Evolutionary conservation across 2,888 invertebrate species (phyloP), one percentile per base, ranked within the genome.

Genomic region (Tridacna gigas): DNA sequence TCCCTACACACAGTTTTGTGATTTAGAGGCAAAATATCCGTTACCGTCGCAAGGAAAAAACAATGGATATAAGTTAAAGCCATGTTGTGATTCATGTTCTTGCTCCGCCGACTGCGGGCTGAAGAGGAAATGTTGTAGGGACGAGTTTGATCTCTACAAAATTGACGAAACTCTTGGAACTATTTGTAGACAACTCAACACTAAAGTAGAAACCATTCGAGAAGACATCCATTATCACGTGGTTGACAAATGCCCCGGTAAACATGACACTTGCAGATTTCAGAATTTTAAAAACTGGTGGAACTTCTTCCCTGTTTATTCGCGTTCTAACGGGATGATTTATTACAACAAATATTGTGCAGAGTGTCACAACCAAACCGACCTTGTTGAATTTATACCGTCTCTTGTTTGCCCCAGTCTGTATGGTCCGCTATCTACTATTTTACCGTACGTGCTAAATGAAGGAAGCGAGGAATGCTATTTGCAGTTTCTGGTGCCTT

Each of bases 301-400:
- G 28, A 25, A 22, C 28, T 65, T 9, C 65, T 26, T 65, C 15
- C 65, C 65, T 12, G 65, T 65, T 15, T 65, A 22, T 20, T 65
- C 65, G 15, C 3, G 65, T 26, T 5, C 0, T 0, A 65, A 25
- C 26, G 65, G 65, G 11, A 65, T 65, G 65, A 65, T 65, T 11
- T 65, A 65, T 11, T 65, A 65, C 65, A 65, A 65, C 26, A 22
- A 4, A 11, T 28, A 22, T 28, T 65, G 65, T 26, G 65, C 65
- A 26, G 20, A 20, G 5, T 65, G 65, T 22, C 65, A 65, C 26
- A 65, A 65, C 65, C 65, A 65, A 65, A 65, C 65, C 25, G 65
- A 65, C 11, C 25, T 26, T 12, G 25, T 12, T 28, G 11, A 25
- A 13, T 26, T 65, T 20, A 26, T 26, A 25, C 65, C 65, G 15